A percentile compares a stretch with the other conserved stretches of the same genome.
Evolutionary conservation across 53 echinoderm and acorn worm genomes (phyloP).

Genomic region (Apostichopus leukothele): DNA sequence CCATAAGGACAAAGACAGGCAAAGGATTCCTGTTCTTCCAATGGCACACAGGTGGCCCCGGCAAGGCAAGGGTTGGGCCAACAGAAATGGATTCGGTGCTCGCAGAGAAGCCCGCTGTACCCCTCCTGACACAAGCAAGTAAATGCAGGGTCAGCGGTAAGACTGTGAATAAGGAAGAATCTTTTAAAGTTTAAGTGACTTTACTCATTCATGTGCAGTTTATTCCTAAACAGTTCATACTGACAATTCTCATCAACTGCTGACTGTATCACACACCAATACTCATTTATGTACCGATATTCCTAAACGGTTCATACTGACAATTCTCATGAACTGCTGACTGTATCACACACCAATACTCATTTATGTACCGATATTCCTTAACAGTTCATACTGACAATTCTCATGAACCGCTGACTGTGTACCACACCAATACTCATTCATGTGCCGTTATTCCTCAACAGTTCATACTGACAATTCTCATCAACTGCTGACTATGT

Average conservation of each 20-base stretch:
- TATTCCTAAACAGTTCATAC: no score
- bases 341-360: no score
- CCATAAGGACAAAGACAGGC: conserved; percentile 75
- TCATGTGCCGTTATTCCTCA: conserved; percentile 68
- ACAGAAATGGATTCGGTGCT: conserved; percentile 56
- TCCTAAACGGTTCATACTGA: conserved; percentile 57
- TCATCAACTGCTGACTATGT: conserved; percentile 2
- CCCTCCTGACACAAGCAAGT: conserved; percentile 44
- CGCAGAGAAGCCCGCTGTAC: conserved; percentile 67
- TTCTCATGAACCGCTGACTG: no score
- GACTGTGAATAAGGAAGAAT: not conserved
- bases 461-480: conserved; percentile 59
- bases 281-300: conserved; percentile 70
- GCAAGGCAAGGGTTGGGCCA: conserved; percentile 66
- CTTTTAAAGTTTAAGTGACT: no score
- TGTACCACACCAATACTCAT: conserved; percentile 33
- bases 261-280: not conserved
- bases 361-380: no score
- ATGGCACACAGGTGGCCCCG: conserved; percentile 67
- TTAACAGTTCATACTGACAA: no score
- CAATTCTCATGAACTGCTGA: conserved; percentile 48
- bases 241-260: no score
- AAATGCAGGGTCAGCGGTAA: not conserved
- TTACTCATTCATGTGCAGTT: no score
- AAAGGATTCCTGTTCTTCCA: conserved; percentile 51